A percentile compares a stretch with the other conserved stretches of the same genome.
Evolutionary conservation across 2,797 vertebrate species (phyloP).

Genomic region (Pseudochirops corinnae): DNA sequence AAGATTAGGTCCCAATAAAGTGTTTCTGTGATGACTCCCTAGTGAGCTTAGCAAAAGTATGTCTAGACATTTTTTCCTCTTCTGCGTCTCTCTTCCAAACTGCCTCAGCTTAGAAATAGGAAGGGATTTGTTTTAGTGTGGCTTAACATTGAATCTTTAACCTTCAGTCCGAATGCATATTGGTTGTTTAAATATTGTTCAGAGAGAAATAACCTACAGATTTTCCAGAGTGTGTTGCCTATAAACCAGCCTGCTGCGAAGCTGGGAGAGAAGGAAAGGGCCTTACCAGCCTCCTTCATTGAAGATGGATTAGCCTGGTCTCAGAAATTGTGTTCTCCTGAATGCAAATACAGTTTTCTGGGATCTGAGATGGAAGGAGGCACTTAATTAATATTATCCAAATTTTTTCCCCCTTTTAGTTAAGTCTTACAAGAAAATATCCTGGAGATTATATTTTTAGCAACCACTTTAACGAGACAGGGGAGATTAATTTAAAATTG

Average conservation of each 20-base stretch:
- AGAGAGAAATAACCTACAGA: slow-evolving; percentile 82
- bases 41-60: slow-evolving; percentile 84
- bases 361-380: slow-evolving; percentile 78
- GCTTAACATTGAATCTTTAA: slow-evolving; percentile 84
- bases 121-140: slow-evolving; percentile 86
- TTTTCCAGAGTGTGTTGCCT: slow-evolving; percentile 79
- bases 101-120: slow-evolving; percentile 84
- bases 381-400: slow-evolving; percentile 83
- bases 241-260: slow-evolving; percentile 55
- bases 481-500: slow-evolving; percentile 89
- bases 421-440: slow-evolving; percentile 84
- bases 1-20: slow-evolving; percentile 87
- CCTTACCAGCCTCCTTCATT: slow-evolving; percentile 66
- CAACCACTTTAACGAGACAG: slow-evolving; percentile 85
- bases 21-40: slow-evolving; percentile 86
- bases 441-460: slow-evolving; percentile 88
- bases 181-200: slow-evolving; percentile 82
- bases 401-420: slow-evolving; percentile 77
- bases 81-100: slow-evolving; percentile 80
- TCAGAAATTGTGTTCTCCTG: slow-evolving; percentile 53
- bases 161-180: slow-evolving; percentile 82
- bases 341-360: slow-evolving; percentile 78
- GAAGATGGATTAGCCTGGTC: slow-evolving; percentile 76
- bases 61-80: slow-evolving; percentile 85
- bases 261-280: slow-evolving; percentile 15